Conservation (phyloP, 2,888 invertebrate species). For the Meliscaeva auricollis region DNA sequence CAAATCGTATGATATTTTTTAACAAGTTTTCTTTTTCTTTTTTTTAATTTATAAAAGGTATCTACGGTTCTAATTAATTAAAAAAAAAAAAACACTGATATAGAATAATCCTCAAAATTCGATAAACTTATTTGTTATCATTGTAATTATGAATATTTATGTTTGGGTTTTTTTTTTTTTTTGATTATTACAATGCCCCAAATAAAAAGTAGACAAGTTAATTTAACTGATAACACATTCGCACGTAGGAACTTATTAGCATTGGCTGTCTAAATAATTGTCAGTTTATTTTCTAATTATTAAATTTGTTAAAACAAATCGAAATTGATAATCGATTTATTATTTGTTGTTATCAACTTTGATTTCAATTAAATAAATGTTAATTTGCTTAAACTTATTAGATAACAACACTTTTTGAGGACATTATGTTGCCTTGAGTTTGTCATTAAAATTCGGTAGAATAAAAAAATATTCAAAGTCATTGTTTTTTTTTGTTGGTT, state of each 20-base stretch:
- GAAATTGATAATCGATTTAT: slow-evolving; percentile 12
- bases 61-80: background rate
- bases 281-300: slow-evolving; percentile 64
- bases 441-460: background rate
- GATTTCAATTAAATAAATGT: slow-evolving; percentile 63
- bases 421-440: background rate
- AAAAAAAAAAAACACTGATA: slow-evolving; percentile 5
- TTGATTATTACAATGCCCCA: background rate
- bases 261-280: slow-evolving; percentile 54
- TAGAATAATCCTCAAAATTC: background rate
- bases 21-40: too few species aligned
- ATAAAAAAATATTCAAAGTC: background rate
- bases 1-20: too few species aligned
- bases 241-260: slow-evolving; percentile 1
- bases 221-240: slow-evolving; percentile 7
- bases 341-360: slow-evolving; percentile 12
- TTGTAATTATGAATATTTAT: slow-evolving; percentile 1
- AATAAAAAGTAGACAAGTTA: slow-evolving; percentile 3
- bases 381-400: slow-evolving; percentile 30
- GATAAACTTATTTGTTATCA: background rate
- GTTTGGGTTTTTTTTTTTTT: too few species aligned
- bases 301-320: slow-evolving; percentile 47
- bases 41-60: background rate
- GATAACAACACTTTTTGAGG: background rate
- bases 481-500: too few species aligned